Conservation (phyloP, 2,113 vertebrate species). For the Dasyprocta punctata region DNA sequence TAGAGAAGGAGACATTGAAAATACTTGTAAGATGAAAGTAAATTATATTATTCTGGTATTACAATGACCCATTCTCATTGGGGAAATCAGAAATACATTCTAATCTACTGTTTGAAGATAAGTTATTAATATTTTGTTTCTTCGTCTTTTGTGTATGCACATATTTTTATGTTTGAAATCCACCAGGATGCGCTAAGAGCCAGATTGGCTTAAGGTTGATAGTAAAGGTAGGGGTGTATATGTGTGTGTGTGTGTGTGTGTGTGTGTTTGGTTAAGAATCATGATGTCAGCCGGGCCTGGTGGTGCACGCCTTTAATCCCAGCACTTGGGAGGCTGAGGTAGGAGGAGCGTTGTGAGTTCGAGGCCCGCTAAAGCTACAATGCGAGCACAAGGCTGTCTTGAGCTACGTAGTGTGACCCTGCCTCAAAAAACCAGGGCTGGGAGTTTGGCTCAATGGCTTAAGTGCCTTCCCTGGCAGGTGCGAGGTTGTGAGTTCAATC, state of each 20-base stretch:
- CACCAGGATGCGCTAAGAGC: neutral
- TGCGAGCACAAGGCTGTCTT: too few relatives aligned
- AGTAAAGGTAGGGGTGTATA: neutral
- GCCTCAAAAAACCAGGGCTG: too few relatives aligned
- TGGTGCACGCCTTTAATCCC: too few relatives aligned
- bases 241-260: neutral
- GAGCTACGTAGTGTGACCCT: too few relatives aligned
- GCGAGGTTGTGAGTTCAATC: too few relatives aligned
- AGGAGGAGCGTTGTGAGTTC: too few relatives aligned
- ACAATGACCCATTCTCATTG: neutral
- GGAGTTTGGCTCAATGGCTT: too few relatives aligned
- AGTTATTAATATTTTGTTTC: neutral
- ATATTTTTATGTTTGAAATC: slow-evolving; percentile 30
- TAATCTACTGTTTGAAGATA: neutral
- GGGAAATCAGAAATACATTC: neutral
- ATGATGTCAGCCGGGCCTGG: too few relatives aligned
- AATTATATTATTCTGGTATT: slow-evolving; percentile 28
- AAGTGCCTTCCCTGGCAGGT: too few relatives aligned
- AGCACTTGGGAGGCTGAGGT: too few relatives aligned
- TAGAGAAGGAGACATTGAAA: neutral
- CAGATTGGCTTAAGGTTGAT: neutral
- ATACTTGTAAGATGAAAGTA: neutral
- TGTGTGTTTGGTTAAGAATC: neutral
- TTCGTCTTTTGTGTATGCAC: neutral
- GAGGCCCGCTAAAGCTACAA: too few relatives aligned